Evolutionary conservation across 2,888 invertebrate genomes (phyloP), one percentile per base, ranked within the genome.

Genomic region (Erebia epiphron): DNA sequence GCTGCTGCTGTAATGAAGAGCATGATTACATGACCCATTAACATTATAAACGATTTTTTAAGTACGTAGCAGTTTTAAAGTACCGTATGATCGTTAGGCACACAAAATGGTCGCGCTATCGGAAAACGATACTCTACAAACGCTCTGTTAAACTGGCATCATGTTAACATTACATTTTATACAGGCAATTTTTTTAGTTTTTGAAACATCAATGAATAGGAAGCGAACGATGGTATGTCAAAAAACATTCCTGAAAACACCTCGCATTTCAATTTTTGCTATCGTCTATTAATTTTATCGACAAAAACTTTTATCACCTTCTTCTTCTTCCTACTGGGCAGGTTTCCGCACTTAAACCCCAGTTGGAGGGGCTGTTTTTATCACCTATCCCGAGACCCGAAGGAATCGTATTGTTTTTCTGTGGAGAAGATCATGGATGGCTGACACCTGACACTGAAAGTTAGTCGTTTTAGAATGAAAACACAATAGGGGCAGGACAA

Each of bases 71-170:
- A 46, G 14, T 13, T 41, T 21, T 10, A n/a, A 21, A 21, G 1
- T 49, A 21, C 49, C 21, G 18, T 46, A 62, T 62, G 62, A 62
- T 62, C 49, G 62, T 62, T 62, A 62, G 49, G 21, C 21, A 49
- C 21, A 46, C 61, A 18, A 49, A 46, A 62, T 49, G 62, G 49
- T 21, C 18, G 62, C 49, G 49, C 18, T 62, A 62, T 62, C 14
- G 62, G 62, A 62, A 62, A 62, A 62, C 62, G 46, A 62, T 62
- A 49, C 46, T 62, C 62, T 13, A n/a, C 62, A 7, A 49, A 49
- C 49, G 62, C 49, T 62, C 62, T 49, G 62, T 62, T 62, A 21
- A 62, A 62, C 49, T 14, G 62, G 21, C 49, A 49, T 62, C 62
- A 62, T 62, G 49, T 49, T 62, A 49, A 21, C 49, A 21, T 62